phyloP scores from a whole-genome alignment of 2,888 invertebrate species.

The Muscina levida region DNA sequence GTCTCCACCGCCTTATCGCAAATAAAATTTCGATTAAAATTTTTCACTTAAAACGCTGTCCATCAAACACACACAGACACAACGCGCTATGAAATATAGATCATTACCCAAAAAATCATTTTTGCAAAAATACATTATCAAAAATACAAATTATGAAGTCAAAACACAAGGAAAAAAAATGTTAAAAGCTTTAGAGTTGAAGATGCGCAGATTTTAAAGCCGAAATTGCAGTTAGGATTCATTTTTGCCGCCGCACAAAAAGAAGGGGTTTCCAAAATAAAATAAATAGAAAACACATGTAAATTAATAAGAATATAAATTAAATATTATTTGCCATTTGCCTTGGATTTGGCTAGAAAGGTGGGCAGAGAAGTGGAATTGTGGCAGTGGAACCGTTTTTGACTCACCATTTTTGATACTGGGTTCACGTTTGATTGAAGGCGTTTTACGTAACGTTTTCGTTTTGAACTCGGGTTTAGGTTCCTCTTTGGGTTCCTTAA shows the following conservation, averaged over 20 bases:
- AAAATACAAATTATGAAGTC: background rate
- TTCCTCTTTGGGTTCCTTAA: conserved; percentile 76
- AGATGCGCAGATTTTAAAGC: conserved; percentile 20
- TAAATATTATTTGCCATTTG: background rate
- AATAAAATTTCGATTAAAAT: too few species aligned
- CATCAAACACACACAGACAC: background rate
- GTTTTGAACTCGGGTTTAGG: conserved; percentile 78
- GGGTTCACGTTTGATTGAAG: conserved; percentile 76
- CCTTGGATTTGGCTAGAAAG: background rate
- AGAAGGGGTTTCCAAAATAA: too few species aligned
- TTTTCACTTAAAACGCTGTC: background rate
- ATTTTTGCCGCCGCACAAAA: background rate
- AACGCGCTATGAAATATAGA: background rate
- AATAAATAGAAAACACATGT: background rate
- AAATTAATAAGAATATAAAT: background rate
- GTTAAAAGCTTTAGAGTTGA: background rate
- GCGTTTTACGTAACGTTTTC: conserved; percentile 77
- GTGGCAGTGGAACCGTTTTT: conserved; percentile 40
- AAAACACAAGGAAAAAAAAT: background rate
- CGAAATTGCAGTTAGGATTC: conserved; percentile 5
- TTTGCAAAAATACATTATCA: background rate
- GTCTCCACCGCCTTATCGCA: too few species aligned
- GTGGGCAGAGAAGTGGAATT: background rate
- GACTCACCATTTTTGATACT: conserved; percentile 78
- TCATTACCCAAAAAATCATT: background rate